A percentile compares a stretch with the other conserved stretches of the same genome.
phyloP scores from a whole-genome alignment of 2,797 vertebrate species.

The Chelmon rostratus region DNA sequence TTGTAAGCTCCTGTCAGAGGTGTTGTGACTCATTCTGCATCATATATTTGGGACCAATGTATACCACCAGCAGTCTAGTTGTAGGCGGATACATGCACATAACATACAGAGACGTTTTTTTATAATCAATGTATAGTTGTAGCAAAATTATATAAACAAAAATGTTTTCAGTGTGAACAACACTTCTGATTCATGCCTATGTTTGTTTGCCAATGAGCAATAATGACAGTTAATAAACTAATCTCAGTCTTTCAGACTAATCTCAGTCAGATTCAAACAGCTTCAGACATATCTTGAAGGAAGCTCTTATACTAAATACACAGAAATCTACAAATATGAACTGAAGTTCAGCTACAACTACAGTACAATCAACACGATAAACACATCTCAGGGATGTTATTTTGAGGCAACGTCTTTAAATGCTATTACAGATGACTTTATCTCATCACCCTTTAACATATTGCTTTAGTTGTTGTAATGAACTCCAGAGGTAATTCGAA shows the following conservation, averaged over 20 bases:
- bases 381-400: no score
- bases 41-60: neutral
- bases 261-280: neutral
- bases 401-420: neutral
- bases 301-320: neutral
- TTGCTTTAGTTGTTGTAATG: neutral
- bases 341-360: neutral
- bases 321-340: neutral
- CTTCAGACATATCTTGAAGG: neutral
- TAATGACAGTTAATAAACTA: neutral
- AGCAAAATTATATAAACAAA: neutral
- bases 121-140: neutral
- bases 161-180: neutral
- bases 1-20: neutral
- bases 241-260: neutral
- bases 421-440: neutral
- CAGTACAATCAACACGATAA: neutral
- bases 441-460: neutral
- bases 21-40: slow-evolving; percentile 18
- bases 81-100: neutral
- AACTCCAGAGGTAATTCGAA: no score
- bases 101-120: neutral
- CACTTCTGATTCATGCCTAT: neutral
- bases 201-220: neutral
- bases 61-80: neutral